Conservation (phyloP, 37 sponge, comb jelly and placozoan genomes). For the Aplysina aerophoba region DNA sequence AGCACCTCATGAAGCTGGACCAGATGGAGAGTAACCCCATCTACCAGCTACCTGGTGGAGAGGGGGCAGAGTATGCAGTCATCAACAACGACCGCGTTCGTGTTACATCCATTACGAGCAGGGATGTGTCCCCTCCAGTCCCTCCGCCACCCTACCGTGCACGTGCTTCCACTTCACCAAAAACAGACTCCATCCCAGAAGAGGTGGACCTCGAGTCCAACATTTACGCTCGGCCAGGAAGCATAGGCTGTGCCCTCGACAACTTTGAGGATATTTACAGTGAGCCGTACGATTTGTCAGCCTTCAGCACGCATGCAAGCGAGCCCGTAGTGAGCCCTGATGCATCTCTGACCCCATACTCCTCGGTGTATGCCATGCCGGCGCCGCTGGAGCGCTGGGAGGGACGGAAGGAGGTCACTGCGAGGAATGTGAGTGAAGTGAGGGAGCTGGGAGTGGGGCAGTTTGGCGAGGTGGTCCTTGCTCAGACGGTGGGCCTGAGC, state of each 20-base stretch:
- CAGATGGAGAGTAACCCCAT: not conserved
- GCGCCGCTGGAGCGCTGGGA: conserved; percentile 12
- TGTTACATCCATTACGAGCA: conserved; percentile 1
- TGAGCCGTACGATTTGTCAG: conserved; percentile 24
- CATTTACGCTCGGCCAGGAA: conserved; percentile 15
- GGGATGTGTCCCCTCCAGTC: not conserved
- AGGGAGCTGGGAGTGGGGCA: conserved; percentile 70
- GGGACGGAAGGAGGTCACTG: conserved; percentile 3
- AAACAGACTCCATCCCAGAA: not conserved
- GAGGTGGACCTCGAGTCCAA: not conserved
- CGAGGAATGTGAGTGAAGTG: conserved; percentile 35
- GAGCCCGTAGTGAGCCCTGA: too few relatives aligned
- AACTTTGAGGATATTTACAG: conserved; percentile 37
- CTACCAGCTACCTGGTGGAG: not conserved
- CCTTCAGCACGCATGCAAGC: not conserved
- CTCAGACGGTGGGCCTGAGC: conserved; percentile 61
- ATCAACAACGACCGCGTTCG: not conserved
- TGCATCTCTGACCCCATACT: conserved; percentile 52
- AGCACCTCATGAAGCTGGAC: not conserved
- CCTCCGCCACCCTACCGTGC: not conserved
- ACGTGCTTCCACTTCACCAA: not conserved
- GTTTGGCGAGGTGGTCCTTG: conserved; percentile 84
- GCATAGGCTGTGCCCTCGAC: not conserved
- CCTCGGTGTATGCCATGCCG: conserved; percentile 70
- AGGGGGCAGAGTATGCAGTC: not conserved